These are phyloP conservation scores for Rhopalosiphum nymphaeae DNA, from an alignment of 2,888 invertebrate species.

Conservation along the genomic window DNA sequence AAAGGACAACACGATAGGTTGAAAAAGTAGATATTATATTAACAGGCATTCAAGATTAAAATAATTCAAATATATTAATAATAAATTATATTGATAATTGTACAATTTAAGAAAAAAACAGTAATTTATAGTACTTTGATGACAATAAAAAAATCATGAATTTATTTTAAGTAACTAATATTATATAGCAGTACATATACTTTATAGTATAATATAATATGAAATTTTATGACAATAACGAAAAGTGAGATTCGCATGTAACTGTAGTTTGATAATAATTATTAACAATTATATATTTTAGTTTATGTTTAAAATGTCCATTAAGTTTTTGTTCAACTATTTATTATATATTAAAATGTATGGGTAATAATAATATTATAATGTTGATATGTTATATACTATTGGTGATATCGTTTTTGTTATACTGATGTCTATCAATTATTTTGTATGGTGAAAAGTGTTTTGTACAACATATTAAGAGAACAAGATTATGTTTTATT, in stretches of 20 bases:
- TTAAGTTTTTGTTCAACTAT: background rate
- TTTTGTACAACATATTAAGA: background rate
- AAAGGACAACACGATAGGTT: background rate
- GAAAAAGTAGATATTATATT: background rate
- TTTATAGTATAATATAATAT: conserved; percentile 12
- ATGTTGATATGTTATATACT: background rate
- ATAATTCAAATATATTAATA: background rate
- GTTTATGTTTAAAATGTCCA: background rate
- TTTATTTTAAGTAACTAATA: conserved; percentile 35
- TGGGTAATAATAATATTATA: background rate
- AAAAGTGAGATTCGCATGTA: conserved; percentile 52
- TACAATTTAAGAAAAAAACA: background rate
- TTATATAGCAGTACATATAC: background rate
- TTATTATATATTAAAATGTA: background rate
- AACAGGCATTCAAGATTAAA: conserved; percentile 46
- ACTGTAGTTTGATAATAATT: background rate
- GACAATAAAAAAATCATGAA: conserved; percentile 50
- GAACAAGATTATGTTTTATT: background rate
- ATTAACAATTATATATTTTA: background rate
- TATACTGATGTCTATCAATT: background rate
- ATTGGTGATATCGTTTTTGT: background rate
- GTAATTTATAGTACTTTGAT: conserved; percentile 43
- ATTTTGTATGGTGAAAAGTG: background rate
- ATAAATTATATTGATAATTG: background rate
- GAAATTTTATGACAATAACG: conserved; percentile 54